These are phyloP conservation scores for Brachypodius melanocephalos DNA, from an alignment of 2,113 vertebrate species.

Conservation along the genomic window DNA sequence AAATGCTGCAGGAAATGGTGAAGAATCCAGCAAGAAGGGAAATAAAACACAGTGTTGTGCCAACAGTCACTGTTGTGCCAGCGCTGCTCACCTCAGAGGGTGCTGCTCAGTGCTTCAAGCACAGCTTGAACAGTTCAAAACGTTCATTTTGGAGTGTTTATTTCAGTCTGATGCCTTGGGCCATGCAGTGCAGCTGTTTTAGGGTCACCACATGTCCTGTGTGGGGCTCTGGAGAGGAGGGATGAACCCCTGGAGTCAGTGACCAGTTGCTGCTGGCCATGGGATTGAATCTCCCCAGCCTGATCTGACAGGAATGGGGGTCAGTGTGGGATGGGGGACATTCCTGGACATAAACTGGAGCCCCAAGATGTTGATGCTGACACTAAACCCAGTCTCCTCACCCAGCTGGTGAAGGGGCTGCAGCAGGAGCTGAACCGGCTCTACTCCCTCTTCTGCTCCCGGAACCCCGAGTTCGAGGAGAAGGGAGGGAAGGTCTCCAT, in stretches of 20 bases:
- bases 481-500: conserved; percentile 95
- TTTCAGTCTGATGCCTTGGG: background rate
- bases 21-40: background rate
- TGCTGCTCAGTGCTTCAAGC: background rate
- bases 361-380: background rate
- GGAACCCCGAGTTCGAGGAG: conserved; percentile 92
- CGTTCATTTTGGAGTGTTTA: background rate
- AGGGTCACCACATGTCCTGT: background rate
- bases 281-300: background rate
- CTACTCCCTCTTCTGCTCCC: conserved; percentile 94
- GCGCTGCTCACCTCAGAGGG: background rate
- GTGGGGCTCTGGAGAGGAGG: background rate
- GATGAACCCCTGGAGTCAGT: background rate
- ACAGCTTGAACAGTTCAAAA: too few relatives aligned
- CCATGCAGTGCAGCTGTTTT: background rate
- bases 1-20: background rate
- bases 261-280: background rate
- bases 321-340: background rate
- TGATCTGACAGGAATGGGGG: background rate
- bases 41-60: background rate
- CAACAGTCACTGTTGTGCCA: background rate
- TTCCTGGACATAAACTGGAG: background rate
- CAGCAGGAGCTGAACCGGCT: conserved; percentile 94
- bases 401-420: conserved; percentile 92
- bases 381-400: background rate